Conservation (phyloP, 2,888 invertebrate genomes). For the Exocentrus adspersus region DNA sequence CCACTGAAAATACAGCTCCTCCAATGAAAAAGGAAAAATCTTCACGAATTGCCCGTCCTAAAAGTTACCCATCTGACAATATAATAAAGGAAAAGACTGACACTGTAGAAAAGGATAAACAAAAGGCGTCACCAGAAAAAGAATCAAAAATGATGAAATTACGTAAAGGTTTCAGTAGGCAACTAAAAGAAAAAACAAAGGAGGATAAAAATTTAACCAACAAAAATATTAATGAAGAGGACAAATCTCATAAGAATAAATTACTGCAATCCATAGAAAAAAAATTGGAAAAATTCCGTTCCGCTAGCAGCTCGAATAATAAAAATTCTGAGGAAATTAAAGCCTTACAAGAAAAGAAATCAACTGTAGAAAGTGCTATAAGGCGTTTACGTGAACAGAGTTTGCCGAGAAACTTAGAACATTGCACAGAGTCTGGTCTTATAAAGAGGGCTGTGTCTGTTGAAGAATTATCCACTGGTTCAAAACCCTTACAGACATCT, state of each 20-base stretch:
- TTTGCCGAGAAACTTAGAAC: slow-evolving; percentile 67
- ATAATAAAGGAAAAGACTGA: slow-evolving; percentile 55
- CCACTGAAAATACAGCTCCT: slow-evolving; percentile 37
- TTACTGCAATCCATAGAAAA: slow-evolving; percentile 82
- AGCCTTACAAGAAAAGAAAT: slow-evolving; percentile 54
- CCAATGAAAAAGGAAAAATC: slow-evolving; percentile 56
- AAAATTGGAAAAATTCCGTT: slow-evolving; percentile 75
- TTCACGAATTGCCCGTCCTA: slow-evolving; percentile 67
- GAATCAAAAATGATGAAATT: slow-evolving; percentile 65
- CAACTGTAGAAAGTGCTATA: slow-evolving; percentile 67
- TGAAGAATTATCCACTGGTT: slow-evolving; percentile 69
- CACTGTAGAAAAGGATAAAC: slow-evolving; percentile 49
- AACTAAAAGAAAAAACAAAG: slow-evolving; percentile 52
- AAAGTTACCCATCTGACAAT: slow-evolving; percentile 67
- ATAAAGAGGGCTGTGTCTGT: slow-evolving; percentile 79
- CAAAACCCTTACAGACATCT: slow-evolving; percentile 66
- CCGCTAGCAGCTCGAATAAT: slow-evolving; percentile 63
- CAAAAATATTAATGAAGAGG: slow-evolving; percentile 54
- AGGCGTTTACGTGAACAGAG: slow-evolving; percentile 74
- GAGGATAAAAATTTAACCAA: slow-evolving; percentile 54
- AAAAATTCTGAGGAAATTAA: slow-evolving; percentile 54
- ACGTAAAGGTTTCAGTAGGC: slow-evolving; percentile 51
- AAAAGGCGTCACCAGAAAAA: slow-evolving; percentile 63
- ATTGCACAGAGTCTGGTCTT: slow-evolving; percentile 71
- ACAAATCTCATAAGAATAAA: slow-evolving; percentile 63